Conservation (phyloP, 2,888 invertebrate genomes). For the Mylabris sibirica region DNA sequence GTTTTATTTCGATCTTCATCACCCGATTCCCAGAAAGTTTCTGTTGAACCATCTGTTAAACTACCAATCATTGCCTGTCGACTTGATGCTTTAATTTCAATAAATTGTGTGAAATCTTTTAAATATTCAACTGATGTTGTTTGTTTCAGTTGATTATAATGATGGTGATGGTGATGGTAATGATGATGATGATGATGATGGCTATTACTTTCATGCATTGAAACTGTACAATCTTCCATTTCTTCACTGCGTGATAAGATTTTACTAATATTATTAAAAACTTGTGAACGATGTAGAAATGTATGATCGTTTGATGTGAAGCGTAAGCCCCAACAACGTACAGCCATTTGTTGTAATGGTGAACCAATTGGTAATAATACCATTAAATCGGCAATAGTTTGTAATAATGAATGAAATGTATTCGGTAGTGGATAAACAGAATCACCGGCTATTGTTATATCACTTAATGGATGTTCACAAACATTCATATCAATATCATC, state of each 20-base stretch:
- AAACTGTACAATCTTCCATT: conserved; percentile 68
- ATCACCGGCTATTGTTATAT: conserved; percentile 78
- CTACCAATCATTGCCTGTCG: conserved; percentile 94
- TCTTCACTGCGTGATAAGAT: conserved; percentile 93
- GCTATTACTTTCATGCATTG: conserved; percentile 69
- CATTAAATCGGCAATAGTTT: conserved; percentile 92
- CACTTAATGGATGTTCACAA: conserved; percentile 82
- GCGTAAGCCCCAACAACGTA: conserved; percentile 91
- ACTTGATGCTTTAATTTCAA: conserved; percentile 89
- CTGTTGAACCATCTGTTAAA: conserved; percentile 91
- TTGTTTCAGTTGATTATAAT: conserved; percentile 52
- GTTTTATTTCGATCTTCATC: conserved; percentile 95
- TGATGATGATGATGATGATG: conserved; percentile 52
- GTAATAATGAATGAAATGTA: conserved; percentile 82
- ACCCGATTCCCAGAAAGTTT: conserved; percentile 99
- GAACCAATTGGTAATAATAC: conserved; percentile 87
- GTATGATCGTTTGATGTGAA: conserved; percentile 90
- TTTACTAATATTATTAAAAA: conserved; percentile 93
- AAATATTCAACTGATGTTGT: conserved; percentile 70
- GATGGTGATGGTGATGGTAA: too few species aligned
- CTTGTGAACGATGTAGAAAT: conserved; percentile 77
- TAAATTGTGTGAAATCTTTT: conserved; percentile 76
- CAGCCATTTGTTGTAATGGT: conserved; percentile 88
- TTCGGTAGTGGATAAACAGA: conserved; percentile 69
- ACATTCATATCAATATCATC: conserved; percentile 65